These are phyloP conservation scores for Orussus abietinus DNA, from an alignment of 1,140 invertebrate species.

Conservation along the genomic window DNA sequence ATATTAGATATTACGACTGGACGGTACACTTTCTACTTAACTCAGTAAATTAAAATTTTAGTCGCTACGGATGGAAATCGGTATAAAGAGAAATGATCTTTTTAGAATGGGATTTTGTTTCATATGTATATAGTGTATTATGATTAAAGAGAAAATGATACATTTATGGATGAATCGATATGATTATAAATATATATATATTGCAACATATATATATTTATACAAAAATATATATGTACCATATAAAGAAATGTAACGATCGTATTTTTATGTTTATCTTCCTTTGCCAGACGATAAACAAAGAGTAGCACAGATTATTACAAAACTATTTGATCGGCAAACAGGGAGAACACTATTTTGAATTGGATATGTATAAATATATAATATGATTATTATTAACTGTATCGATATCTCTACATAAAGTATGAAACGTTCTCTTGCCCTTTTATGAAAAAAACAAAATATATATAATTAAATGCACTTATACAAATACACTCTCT, in stretches of 20 bases:
- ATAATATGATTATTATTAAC: conserved; percentile 25
- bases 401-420: conserved; percentile 31
- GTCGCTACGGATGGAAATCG: no score
- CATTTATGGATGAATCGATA: conserved; percentile 31
- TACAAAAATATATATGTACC: conserved; percentile 25
- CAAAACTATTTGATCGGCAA: no score
- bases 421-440: conserved; percentile 34
- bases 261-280: no score
- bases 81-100: conserved; percentile 14
- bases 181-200: conserved; percentile 20
- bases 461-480: conserved; percentile 44
- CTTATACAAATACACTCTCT: conserved; percentile 23
- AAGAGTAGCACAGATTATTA: no score
- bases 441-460: conserved; percentile 41
- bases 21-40: no score
- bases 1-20: no score
- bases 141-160: conserved; percentile 41
- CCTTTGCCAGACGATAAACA: no score
- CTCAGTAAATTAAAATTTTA: no score
- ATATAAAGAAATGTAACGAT: no score
- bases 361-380: background rate
- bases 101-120: background rate
- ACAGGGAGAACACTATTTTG: no score
- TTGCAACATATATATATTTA: conserved; percentile 17
- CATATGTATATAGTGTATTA: conserved; percentile 50